Conservation (phyloP, 2,888 invertebrate genomes). For the Eupithecia centaureata region DNA sequence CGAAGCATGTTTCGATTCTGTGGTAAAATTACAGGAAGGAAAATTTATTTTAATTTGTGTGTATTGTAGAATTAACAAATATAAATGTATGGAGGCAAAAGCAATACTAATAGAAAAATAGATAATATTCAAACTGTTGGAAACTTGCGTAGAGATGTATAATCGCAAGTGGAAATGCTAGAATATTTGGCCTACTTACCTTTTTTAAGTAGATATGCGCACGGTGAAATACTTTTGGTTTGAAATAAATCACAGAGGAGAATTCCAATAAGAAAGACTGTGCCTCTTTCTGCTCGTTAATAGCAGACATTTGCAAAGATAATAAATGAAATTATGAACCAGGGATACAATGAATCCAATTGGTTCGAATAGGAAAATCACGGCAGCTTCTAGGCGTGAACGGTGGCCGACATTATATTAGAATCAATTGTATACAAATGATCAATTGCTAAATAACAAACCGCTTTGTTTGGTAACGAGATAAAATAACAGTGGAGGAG, state of each 20-base stretch:
- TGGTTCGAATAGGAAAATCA: conserved; percentile 13
- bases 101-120: neutral
- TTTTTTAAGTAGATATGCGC: neutral
- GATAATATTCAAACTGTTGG: neutral
- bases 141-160: neutral
- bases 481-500: conserved; percentile 16
- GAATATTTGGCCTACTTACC: neutral
- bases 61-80: neutral
- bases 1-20: neutral
- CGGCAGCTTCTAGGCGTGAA: neutral
- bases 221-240: neutral
- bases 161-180: neutral
- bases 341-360: neutral
- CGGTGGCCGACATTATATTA: conserved; percentile 53
- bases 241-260: neutral
- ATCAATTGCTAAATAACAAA: conserved; percentile 47
- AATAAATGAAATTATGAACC: neutral
- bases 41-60: neutral
- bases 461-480: conserved; percentile 29
- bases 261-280: neutral
- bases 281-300: neutral
- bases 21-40: neutral
- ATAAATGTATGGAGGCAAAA: neutral
- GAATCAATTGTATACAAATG: conserved; percentile 42
- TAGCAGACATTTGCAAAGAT: neutral